Percentiles rank a stretch among this genome's conserved stretches.
These are phyloP conservation scores for Habropoda laboriosa DNA, from an alignment of 1,140 invertebrate genomes.

Conservation along the genomic window DNA sequence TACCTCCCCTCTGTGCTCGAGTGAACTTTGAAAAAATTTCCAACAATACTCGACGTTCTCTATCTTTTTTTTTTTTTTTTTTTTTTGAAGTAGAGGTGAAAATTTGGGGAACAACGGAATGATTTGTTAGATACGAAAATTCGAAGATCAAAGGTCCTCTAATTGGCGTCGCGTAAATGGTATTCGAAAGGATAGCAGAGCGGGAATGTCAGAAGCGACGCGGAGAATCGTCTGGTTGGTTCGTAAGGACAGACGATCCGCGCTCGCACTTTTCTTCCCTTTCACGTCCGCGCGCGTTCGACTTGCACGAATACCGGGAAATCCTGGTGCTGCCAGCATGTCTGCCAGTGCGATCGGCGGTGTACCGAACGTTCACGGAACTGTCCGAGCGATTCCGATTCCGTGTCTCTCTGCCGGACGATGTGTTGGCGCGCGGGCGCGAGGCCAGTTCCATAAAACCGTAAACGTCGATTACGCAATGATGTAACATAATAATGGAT, in stretches of 20 bases:
- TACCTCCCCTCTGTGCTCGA: no score
- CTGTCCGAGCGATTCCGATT: conserved; percentile 44
- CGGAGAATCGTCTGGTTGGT: no score
- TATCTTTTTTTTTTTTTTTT: no score
- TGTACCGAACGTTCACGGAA: conserved; percentile 51
- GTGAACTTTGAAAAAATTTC: no score
- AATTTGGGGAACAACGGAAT: no score
- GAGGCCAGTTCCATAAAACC: conserved; percentile 53
- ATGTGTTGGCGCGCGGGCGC: neutral
- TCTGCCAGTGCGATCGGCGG: conserved; percentile 50
- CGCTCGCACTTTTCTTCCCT: conserved; percentile 26
- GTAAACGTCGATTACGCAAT: conserved; percentile 63
- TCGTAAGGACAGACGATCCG: neutral
- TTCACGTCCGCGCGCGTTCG: conserved; percentile 33
- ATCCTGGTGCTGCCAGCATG: conserved; percentile 61
- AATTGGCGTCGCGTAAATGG: neutral
- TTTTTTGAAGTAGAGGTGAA: no score
- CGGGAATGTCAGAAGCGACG: neutral
- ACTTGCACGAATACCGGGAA: conserved; percentile 52
- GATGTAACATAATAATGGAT: conserved; percentile 64
- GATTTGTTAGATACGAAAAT: no score
- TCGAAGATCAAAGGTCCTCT: neutral
- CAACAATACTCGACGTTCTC: no score
- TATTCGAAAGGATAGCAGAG: neutral
- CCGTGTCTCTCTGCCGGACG: conserved; percentile 15